These are phyloP conservation scores for Drosophila willistoni DNA, from an alignment of 1,140 invertebrate genomes.

Conservation along the genomic window DNA sequence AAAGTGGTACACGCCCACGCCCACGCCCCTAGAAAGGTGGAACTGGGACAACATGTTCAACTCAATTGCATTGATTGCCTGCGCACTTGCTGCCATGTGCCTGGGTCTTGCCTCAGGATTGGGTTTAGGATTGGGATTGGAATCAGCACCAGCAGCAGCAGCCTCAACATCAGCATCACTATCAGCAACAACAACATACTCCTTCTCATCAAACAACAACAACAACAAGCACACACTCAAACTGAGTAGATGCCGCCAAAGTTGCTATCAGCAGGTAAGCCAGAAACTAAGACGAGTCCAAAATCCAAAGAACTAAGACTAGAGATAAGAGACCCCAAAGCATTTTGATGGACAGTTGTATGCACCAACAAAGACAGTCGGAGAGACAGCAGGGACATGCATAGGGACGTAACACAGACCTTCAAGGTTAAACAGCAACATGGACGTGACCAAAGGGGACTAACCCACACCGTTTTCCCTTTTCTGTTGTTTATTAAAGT, in stretches of 20 bases:
- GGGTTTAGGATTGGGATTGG: conserved; percentile 19
- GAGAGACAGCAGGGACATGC: background rate
- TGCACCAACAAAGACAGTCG: conserved; percentile 6
- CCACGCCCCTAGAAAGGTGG: conserved; percentile 49
- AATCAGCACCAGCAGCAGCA: conserved; percentile 27
- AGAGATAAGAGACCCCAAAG: conserved; percentile 38
- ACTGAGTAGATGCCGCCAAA: conserved; percentile 73
- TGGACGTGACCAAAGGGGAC: background rate
- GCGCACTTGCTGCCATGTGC: conserved; percentile 50
- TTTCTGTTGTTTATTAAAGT: too few species aligned
- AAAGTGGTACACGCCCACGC: conserved; percentile 32
- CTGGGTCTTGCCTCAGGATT: conserved; percentile 30
- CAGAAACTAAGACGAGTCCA: conserved; percentile 9
- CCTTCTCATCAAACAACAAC: conserved; percentile 31
- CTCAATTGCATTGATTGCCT: conserved; percentile 62
- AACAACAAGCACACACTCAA: conserved; percentile 46
- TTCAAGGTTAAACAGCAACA: conserved; percentile 41
- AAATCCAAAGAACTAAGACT: background rate
- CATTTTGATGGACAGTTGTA: conserved; percentile 71
- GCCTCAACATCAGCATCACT: conserved; percentile 1
- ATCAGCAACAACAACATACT: background rate
- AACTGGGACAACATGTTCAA: conserved; percentile 58
- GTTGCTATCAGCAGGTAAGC: conserved; percentile 77
- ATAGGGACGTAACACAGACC: conserved; percentile 20
- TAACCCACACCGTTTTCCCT: too few species aligned